These are phyloP conservation scores for Pyrgus malvae DNA, from an alignment of 2,888 invertebrate genomes.

Conservation along the genomic window DNA sequence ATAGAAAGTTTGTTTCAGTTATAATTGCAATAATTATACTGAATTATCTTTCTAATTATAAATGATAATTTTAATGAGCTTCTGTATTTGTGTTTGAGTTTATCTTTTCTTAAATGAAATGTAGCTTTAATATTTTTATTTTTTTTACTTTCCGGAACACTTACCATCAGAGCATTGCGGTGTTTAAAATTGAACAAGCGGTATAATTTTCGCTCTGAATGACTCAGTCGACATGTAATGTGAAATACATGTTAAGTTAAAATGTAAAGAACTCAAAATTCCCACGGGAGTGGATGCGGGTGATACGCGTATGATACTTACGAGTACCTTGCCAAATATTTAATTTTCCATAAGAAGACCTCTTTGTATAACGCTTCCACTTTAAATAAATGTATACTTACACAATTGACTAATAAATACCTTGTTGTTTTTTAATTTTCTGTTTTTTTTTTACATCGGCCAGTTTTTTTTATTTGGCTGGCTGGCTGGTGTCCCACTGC, in stretches of 20 bases:
- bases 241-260: conserved; percentile 49
- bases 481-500: too few species aligned
- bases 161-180: background rate
- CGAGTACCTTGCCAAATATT: too few species aligned
- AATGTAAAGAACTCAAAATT: conserved; percentile 43
- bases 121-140: background rate
- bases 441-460: too few species aligned
- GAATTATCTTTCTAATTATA: conserved; percentile 3
- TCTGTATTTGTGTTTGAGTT: background rate
- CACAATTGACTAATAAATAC: too few species aligned
- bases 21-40: background rate
- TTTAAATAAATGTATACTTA: background rate
- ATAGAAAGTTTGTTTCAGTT: background rate
- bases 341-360: conserved; percentile 52
- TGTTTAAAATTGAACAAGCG: background rate
- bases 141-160: background rate
- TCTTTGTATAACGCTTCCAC: conserved; percentile 5
- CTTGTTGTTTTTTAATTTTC: too few species aligned
- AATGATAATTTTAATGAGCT: conserved; percentile 1
- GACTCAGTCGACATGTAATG: conserved; percentile 41
- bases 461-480: too few species aligned
- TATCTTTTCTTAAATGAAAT: background rate
- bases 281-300: conserved; percentile 58
- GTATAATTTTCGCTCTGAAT: conserved; percentile 2
- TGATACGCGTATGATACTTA: conserved; percentile 67